Evolutionary conservation across 1,140 invertebrate species (phyloP), one percentile per base, ranked within the genome.

Genomic region (Trachymyrmex septentrionalis): DNA sequence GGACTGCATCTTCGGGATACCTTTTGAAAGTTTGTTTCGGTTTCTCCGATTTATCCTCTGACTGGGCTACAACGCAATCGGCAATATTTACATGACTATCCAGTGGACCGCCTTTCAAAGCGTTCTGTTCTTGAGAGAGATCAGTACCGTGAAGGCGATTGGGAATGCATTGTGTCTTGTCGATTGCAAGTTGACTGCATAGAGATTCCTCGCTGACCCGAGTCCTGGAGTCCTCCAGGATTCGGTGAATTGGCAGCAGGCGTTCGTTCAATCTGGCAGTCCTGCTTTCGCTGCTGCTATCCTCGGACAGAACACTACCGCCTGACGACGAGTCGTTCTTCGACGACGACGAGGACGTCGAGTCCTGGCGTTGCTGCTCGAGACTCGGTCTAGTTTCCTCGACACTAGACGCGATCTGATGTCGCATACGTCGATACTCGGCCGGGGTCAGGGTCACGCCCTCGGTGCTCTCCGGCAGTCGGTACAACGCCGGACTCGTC

Each of bases 181-280:
- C 94, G 90, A 9, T 78, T 72, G 24, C 73, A 27, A 87, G 85
- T 84, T 91, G 55, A 85, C 77, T 4, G 87, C 77, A 89, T 2
- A 95, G 77, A 0, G 94, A 95, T 66, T 95, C 94, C 44, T 94
- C 93, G 87, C 94, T 95, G 0, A 95, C 92, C 16, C 93, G 86
- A 0, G 93, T 85, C 50, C 93, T 90, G 5, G 95, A 95, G 30
- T 95, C 94, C 66, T 94, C 93, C 16, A 95, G 85, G 24, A 95
- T 92, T 55, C 93, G 92, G 44, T 93, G 94, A 63, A 95, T 94
- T 50, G 95, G 95, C 34, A 95, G 82, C 86, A 94, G 86, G 10
- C 94, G 94, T 75, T 95, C 94, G 21, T 86, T 91, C 14, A 94
- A 69, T 64, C 92, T 91, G 5, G 92, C 90, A 10, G 64, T 24